These are phyloP conservation scores for Chelmon rostratus DNA, from an alignment of 2,797 vertebrate species.

Conservation along the genomic window DNA sequence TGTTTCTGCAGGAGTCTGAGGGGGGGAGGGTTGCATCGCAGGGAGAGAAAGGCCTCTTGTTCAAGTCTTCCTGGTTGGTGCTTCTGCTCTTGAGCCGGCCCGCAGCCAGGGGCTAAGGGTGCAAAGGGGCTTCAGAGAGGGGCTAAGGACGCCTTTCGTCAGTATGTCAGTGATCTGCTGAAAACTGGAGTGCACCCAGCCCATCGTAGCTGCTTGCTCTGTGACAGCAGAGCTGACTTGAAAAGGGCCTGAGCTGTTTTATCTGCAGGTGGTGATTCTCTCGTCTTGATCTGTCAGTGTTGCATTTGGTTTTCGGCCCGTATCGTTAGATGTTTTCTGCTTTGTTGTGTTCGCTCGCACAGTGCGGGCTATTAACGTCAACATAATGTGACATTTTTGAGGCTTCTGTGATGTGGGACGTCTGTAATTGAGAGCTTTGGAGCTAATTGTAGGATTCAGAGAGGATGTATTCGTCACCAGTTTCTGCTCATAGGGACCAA, in stretches of 20 bases:
- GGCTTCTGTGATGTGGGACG: conserved; percentile 54
- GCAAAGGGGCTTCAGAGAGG: conserved; percentile 60
- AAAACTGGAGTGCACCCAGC: conserved; percentile 53
- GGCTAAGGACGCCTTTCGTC: conserved; percentile 78
- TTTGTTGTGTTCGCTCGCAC: conserved; percentile 40
- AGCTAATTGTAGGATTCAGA: conserved; percentile 57
- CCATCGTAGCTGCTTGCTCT: conserved; percentile 45
- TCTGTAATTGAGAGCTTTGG: conserved; percentile 43
- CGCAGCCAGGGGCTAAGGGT: conserved; percentile 62
- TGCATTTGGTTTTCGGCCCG: conserved; percentile 34
- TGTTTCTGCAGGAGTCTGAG: conserved; percentile 30
- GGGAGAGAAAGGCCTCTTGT: conserved; percentile 68
- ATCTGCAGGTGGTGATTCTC: conserved; percentile 64
- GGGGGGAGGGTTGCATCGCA: conserved; percentile 32
- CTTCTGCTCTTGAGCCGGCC: conserved; percentile 42
- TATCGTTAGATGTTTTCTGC: conserved; percentile 15
- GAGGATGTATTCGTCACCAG: conserved; percentile 24
- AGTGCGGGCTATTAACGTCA: conserved; percentile 41
- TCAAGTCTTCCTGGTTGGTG: conserved; percentile 28
- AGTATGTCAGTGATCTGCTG: conserved; percentile 71
- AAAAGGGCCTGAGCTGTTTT: conserved; percentile 46
- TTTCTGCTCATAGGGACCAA: conserved; percentile 35
- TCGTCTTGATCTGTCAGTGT: conserved; percentile 37
- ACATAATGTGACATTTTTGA: conserved; percentile 44
- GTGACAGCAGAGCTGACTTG: conserved; percentile 41